phyloP scores from a whole-genome alignment of 2,797 vertebrate genomes.

The Eulemur rubriventer region DNA sequence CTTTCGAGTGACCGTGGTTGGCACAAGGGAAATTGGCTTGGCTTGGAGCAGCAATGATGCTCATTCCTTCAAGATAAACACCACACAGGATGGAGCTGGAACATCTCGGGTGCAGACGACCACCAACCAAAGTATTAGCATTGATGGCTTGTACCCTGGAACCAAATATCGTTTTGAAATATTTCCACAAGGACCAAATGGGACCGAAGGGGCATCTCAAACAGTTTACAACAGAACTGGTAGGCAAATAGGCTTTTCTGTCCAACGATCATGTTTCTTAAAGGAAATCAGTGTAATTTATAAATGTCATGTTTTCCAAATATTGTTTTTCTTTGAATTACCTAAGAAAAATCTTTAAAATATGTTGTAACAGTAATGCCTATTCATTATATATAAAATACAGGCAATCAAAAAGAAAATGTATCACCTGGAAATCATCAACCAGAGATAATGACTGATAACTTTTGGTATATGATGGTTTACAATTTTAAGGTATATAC shows the following conservation, averaged over 20 bases:
- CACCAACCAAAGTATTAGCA: rapidly evolving
- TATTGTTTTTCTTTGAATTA: conserved; percentile 33
- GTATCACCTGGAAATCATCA: neutral
- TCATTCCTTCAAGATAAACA: conserved; percentile 40
- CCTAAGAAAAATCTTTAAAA: neutral
- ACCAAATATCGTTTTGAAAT: conserved; percentile 64
- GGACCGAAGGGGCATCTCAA: conserved; percentile 36
- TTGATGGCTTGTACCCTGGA: conserved; percentile 64
- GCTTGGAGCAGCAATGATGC: conserved; percentile 65
- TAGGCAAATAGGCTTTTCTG: conserved; percentile 39
- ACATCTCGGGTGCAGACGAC: rapidly evolving
- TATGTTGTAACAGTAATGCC: neutral
- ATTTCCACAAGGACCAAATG: conserved; percentile 61
- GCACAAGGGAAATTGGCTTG: conserved; percentile 47
- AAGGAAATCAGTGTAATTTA: neutral
- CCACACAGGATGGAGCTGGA: rapidly evolving
- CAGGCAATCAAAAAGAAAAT: neutral
- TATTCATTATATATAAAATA: neutral
- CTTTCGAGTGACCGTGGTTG: conserved; percentile 41
- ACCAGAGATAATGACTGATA: neutral
- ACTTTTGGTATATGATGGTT: neutral
- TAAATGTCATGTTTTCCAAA: neutral
- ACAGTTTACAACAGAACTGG: neutral
- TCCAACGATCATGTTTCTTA: neutral
- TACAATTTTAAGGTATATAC: neutral